Percentiles rank a stretch among this genome's conserved stretches.
phyloP scores from a whole-genome alignment of 64 coral and sea anemone species.

The Stichodactyla helianthus region DNA sequence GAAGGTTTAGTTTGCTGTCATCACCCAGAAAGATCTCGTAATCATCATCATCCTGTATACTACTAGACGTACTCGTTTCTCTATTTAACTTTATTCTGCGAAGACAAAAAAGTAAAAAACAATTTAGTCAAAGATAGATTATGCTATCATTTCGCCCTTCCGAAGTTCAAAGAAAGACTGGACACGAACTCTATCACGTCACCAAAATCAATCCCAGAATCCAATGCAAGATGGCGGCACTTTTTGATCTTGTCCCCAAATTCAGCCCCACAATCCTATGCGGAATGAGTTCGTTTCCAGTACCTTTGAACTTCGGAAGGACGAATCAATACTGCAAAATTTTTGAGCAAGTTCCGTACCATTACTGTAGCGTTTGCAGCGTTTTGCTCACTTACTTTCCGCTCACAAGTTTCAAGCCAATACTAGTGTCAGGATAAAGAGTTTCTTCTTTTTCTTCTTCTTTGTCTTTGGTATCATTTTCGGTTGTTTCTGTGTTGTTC shows the following conservation, averaged over 20 bases:
- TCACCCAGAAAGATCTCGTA: constrained; percentile 19
- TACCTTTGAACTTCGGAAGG: too few species aligned
- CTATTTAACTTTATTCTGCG: not conserved
- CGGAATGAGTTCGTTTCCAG: too few species aligned
- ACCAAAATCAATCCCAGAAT: too few species aligned
- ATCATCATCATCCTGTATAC: not conserved
- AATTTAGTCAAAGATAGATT: not conserved
- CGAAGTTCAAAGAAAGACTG: too few species aligned
- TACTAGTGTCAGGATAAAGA: constrained; percentile 83
- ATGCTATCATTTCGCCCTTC: too few species aligned
- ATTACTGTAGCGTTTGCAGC: too few species aligned
- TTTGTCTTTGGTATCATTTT: constrained; percentile 12
- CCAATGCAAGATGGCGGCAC: too few species aligned
- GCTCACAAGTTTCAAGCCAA: constrained; percentile 64
- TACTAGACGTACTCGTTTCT: constrained; percentile 2
- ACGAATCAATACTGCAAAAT: too few species aligned
- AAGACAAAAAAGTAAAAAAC: not conserved
- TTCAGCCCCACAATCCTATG: too few species aligned
- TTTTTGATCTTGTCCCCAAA: too few species aligned
- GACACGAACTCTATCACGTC: too few species aligned
- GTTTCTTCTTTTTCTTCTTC: constrained; percentile 39
- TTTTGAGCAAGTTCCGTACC: not conserved
- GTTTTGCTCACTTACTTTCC: constrained; percentile 55
- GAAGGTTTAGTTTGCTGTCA: constrained; percentile 3
- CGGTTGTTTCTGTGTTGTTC: not conserved